Conservation (phyloP, 1,140 invertebrate genomes). For the Aphaenogaster ashmeadi region DNA sequence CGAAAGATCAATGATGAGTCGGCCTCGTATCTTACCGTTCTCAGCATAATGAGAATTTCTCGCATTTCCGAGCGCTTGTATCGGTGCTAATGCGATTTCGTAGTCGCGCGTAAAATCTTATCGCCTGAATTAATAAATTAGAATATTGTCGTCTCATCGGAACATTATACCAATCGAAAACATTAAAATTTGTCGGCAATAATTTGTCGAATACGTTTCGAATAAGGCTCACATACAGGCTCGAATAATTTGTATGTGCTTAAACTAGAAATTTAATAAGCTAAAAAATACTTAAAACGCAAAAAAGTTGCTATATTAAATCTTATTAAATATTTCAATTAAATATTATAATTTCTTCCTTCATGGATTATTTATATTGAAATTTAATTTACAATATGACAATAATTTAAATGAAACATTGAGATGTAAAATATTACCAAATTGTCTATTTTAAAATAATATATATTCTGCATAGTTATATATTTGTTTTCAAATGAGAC, state of each 20-base stretch:
- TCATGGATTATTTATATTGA: background rate
- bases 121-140: slow-evolving; percentile 32
- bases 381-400: background rate
- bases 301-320: background rate
- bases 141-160: background rate
- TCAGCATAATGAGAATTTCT: slow-evolving; percentile 80
- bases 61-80: slow-evolving; percentile 74
- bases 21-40: background rate
- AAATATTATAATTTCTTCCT: background rate
- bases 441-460: background rate
- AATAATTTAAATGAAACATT: background rate
- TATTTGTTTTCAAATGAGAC: background rate
- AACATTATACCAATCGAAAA: background rate
- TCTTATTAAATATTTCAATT: background rate
- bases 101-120: background rate
- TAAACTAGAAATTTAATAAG: background rate
- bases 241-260: background rate
- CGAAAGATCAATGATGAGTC: slow-evolving; percentile 78
- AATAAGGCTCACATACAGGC: background rate
- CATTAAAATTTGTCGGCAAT: background rate
- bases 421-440: background rate
- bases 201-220: background rate
- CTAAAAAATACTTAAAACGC: background rate
- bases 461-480: background rate
- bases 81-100: slow-evolving; percentile 37